Evolutionary conservation across 2,888 invertebrate genomes (phyloP).

Genomic region (Tetanocera ferruginea): DNA sequence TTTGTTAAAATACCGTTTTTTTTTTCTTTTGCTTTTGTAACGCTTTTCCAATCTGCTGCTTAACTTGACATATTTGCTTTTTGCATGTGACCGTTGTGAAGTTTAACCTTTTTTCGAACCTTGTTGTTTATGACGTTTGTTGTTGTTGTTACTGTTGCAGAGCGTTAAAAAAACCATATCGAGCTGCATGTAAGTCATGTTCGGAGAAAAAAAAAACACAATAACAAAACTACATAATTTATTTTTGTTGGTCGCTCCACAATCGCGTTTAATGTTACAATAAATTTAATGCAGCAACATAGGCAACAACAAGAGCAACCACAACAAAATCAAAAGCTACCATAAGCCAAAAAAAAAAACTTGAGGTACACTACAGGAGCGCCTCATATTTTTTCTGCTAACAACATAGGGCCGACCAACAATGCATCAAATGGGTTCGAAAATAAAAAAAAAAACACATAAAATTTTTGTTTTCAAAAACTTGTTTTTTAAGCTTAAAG

Average conservation of each 20-base stretch:
- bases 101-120: constrained; percentile 9
- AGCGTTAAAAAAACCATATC: too few species aligned
- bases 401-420: too few species aligned
- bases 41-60: too few species aligned
- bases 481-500: too few species aligned
- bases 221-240: background rate
- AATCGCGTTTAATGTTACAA: background rate
- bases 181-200: background rate
- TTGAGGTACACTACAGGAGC: background rate
- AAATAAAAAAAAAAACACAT: too few species aligned
- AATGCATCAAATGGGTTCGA: too few species aligned
- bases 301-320: background rate
- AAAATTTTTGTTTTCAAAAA: too few species aligned
- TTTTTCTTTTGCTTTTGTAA: too few species aligned
- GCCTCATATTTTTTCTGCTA: too few species aligned
- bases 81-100: background rate
- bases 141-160: background rate
- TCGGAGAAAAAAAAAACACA: background rate
- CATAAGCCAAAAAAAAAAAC: background rate
- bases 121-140: background rate
- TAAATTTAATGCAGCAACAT: constrained; percentile 1
- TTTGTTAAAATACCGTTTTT: too few species aligned
- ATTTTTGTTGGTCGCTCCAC: constrained; percentile 19
- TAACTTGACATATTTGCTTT: too few species aligned
- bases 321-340: background rate